Evolutionary conservation across 2,113 vertebrate genomes (phyloP), one percentile per base, ranked within the genome.

Genomic region (Glaucomys volans): DNA sequence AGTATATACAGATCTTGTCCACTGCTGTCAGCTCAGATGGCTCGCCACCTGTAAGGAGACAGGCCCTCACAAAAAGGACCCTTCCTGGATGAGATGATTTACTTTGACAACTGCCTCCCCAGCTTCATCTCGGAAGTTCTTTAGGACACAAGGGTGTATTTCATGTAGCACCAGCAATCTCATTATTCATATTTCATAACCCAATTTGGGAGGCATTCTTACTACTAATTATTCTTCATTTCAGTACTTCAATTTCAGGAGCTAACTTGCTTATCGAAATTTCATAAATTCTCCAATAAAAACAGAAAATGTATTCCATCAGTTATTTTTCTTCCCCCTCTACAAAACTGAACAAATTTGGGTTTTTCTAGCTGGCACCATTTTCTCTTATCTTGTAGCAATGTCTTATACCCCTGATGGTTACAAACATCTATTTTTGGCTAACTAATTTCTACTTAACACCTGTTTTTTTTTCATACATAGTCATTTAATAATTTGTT

Each of bases 361-460:
- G 26, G 6, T 2, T 93, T 88, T 77, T 72, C 35, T 72, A 47
- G 87, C 4, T 66, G 32, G 40, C 24, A 83, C 4, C 44, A 80
- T 57, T 90, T 92, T 54, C 42, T 62, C 40, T 11, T 35, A 81
- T 64, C 54, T 80, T 85, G 4, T 64, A 12, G 9, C 20, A 10
- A 85, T 72, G 44, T 87, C 76, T 81, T 77, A 84, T 0, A n/a
- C 1, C 2, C 22, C 12, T 62, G 44, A 44, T 44, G 7, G 52
- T 47, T 37, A 59, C 28, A 93, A 91, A 97, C 75, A 77, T 77
- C 44, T 86, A 52, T 80, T 52, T 90, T 74, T 16, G 28, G 40
- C 52, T 62, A 72, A 44, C 54, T 84, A 72, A 83, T 66, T 96
- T 83, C 72, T 85, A 81, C 35, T 37, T 79, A 94, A 57, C 8